Evolutionary conservation across 1,140 invertebrate species (phyloP).

Genomic region (Cydia amplana): DNA sequence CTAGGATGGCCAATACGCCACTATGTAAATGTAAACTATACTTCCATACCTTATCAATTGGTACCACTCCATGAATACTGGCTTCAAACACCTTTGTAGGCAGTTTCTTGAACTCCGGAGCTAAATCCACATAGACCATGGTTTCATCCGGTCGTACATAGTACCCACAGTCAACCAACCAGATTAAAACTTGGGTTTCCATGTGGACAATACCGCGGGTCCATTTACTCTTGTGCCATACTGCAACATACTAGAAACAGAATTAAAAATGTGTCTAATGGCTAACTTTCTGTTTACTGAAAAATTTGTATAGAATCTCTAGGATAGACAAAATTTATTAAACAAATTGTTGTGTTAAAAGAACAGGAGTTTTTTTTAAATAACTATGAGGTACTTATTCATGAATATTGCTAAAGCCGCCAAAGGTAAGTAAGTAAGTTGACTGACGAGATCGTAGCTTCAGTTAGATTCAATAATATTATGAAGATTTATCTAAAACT

Average conservation of each 20-base stretch:
- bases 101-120: slow-evolving; percentile 49
- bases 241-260: slow-evolving; percentile 59
- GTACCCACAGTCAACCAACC: slow-evolving; percentile 59
- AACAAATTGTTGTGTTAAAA: too few relatives aligned
- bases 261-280: background rate
- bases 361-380: too few relatives aligned
- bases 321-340: background rate
- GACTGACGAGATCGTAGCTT: too few relatives aligned
- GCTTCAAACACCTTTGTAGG: slow-evolving; percentile 63
- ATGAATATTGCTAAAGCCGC: too few relatives aligned
- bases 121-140: slow-evolving; percentile 47
- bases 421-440: too few relatives aligned
- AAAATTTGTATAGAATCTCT: background rate
- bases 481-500: too few relatives aligned
- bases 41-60: slow-evolving; percentile 51
- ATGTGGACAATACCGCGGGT: slow-evolving; percentile 53
- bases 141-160: slow-evolving; percentile 51
- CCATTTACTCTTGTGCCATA: slow-evolving; percentile 59
- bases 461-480: too few relatives aligned
- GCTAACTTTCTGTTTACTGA: background rate
- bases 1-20: too few relatives aligned
- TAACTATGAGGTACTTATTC: too few relatives aligned
- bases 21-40: background rate
- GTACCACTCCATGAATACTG: slow-evolving; percentile 60
- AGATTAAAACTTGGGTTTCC: slow-evolving; percentile 56